Conservation (phyloP, 2,888 invertebrate species). For the Cephus nigrinus region DNA sequence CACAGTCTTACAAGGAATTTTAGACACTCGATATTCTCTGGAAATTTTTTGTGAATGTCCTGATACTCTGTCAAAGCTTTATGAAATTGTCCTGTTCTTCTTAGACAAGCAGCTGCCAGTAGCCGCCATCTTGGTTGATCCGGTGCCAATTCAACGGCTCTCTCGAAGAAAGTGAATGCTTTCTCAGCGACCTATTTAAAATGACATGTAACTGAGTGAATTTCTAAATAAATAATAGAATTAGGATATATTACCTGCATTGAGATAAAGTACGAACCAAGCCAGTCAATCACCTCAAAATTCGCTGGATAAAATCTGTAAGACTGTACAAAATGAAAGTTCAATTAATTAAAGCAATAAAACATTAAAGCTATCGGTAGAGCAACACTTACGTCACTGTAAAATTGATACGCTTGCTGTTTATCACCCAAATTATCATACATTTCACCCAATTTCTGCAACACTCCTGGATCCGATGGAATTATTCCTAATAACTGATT, state of each 20-base stretch:
- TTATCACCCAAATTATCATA: conserved; percentile 92
- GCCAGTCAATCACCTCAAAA: conserved; percentile 83
- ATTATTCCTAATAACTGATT: conserved; percentile 84
- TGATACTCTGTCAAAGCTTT: conserved; percentile 86
- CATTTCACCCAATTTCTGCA: conserved; percentile 89
- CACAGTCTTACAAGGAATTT: conserved; percentile 89
- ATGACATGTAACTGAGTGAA: background rate
- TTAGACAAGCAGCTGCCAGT: conserved; percentile 86
- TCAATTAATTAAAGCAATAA: conserved; percentile 58
- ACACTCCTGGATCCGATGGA: conserved; percentile 89
- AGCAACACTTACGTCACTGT: conserved; percentile 75
- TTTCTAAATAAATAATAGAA: background rate
- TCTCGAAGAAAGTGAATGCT: conserved; percentile 85
- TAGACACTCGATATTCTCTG: conserved; percentile 94
- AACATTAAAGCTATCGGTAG: conserved; percentile 33
- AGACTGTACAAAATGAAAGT: conserved; percentile 43
- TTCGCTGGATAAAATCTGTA: conserved; percentile 61
- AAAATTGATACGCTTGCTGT: conserved; percentile 87
- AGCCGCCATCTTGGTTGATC: conserved; percentile 84
- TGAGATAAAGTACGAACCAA: conserved; percentile 90
- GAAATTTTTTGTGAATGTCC: conserved; percentile 88
- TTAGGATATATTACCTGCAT: conserved; percentile 70
- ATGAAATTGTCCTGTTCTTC: conserved; percentile 86
- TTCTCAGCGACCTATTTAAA: conserved; percentile 78
- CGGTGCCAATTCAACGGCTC: conserved; percentile 71